Percentiles rank a stretch among this genome's conserved stretches.
phyloP scores from a whole-genome alignment of 2,797 vertebrate genomes.

The Enteromius argenteus region DNA sequence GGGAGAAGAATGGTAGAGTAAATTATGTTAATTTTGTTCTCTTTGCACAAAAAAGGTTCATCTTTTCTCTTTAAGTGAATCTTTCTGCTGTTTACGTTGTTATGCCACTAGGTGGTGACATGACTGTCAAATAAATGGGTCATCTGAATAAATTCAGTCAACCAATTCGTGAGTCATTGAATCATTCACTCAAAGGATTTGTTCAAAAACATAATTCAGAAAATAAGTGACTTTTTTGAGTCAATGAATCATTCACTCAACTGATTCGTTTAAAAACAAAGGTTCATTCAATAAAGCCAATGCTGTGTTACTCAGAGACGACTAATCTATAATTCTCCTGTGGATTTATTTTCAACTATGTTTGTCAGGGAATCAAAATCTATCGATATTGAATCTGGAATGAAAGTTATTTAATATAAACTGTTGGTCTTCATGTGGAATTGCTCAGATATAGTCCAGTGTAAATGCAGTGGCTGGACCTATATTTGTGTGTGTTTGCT shows the following conservation, averaged over 20 bases:
- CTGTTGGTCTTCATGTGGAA: not conserved
- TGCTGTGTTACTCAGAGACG: not conserved
- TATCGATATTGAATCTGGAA: not conserved
- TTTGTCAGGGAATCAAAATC: not conserved
- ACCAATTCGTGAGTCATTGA: not conserved
- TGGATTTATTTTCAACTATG: not conserved
- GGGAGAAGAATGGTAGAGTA: too few species aligned
- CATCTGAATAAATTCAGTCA: not conserved
- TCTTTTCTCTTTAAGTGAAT: not conserved
- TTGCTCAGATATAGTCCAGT: not conserved
- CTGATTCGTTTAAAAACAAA: not conserved
- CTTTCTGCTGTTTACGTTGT: not conserved
- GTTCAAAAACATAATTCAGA: not conserved
- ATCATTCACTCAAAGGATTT: not conserved
- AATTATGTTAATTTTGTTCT: too few species aligned
- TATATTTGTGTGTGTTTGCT: not conserved
- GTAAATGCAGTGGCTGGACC: not conserved
- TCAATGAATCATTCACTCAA: constrained; percentile 3
- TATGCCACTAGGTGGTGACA: not conserved
- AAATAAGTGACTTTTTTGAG: not conserved
- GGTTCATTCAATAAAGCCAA: not conserved
- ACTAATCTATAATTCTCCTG: not conserved
- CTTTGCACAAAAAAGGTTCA: too few species aligned
- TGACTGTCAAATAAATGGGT: not conserved
- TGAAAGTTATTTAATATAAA: not conserved